Percentiles rank a stretch among this genome's conserved stretches.
Conservation (phyloP, 2,113 vertebrate species). For the Pseudopodoces humilis region DNA sequence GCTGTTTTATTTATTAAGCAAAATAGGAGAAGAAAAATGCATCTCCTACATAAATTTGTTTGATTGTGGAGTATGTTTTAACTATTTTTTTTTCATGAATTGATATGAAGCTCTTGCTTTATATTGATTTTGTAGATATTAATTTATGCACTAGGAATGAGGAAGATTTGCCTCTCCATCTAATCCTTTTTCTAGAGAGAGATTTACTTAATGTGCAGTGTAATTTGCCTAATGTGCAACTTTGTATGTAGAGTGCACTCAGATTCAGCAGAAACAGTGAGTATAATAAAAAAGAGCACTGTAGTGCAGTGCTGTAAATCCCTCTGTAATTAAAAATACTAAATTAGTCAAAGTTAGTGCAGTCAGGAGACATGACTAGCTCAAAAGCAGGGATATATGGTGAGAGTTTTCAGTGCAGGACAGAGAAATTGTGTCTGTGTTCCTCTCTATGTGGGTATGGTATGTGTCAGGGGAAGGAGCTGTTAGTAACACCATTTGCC, state of each 20-base stretch:
- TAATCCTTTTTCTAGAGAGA: slow-evolving; percentile 61
- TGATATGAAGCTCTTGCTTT: neutral
- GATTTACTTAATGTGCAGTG: slow-evolving; percentile 51
- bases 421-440: neutral
- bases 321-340: slow-evolving; percentile 53
- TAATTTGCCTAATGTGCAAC: slow-evolving; percentile 66
- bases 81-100: neutral
- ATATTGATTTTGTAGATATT: slow-evolving; percentile 40
- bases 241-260: slow-evolving; percentile 19
- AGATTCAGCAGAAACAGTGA: slow-evolving; percentile 13
- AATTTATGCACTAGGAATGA: slow-evolving; percentile 44
- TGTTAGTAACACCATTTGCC: neutral
- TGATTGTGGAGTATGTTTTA: neutral
- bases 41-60: neutral
- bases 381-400: neutral
- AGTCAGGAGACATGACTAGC: neutral
- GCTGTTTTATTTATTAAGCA: slow-evolving; percentile 57
- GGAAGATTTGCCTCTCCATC: slow-evolving; percentile 39
- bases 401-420: neutral
- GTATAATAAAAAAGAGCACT: slow-evolving; percentile 7
- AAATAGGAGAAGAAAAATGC: slow-evolving; percentile 4
- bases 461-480: neutral
- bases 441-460: neutral
- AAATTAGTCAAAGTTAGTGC: slow-evolving; percentile 16
- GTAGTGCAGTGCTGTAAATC: slow-evolving; percentile 40